Base-by-base conservation (phyloP, 2,888 invertebrate genomes). In the Hartigia nigra region DNA sequence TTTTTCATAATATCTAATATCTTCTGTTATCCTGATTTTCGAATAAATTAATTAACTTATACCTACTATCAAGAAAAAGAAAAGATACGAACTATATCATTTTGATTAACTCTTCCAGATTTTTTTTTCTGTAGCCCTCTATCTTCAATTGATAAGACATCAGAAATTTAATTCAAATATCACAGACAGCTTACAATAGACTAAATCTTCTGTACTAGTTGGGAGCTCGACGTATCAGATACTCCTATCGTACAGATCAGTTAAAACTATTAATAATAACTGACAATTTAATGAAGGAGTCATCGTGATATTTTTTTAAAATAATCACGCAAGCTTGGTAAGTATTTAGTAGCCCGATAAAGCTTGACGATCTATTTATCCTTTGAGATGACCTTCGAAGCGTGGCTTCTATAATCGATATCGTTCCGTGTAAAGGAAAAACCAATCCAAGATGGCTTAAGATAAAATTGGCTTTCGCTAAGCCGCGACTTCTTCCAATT, bases 361-460 rank as follows among this genome's bases (percentile, higher is more conserved):
- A 23, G 55, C 55, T 9, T 9, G 23, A 55, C 55, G 55, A 23
- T 23, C 55, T 55, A 23, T 55, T 0, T 14, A 55, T 9, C 23
- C 55, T 55, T 55, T 55, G 55, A 55, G 55, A 55, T 23, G 55
- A 55, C 23, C 55, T 55, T 55, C 23, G 55, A 55, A 55, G 55
- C 55, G 55, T 55, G 23, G 55, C 75, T 37, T 70, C 39, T 74
- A 78, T 78, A 78, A 78, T 75, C 75, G 78, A 70, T 78, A 76
- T 76, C 76, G 70, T n/a, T 70, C 39, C 12, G 31, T 74, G 32
- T 31, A 39, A 76, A 78, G 70, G 70, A 55, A 36, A 34, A 70
- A 39, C 70, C 78, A 78, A 78, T 78, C 75, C 72, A 34, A 75
- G 78, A 39, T 70, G 70, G 78, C 75, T 78, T 75, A 78, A 75